Base-by-base conservation (phyloP, 2,888 invertebrate species). In the Ochropacha duplaris region DNA sequence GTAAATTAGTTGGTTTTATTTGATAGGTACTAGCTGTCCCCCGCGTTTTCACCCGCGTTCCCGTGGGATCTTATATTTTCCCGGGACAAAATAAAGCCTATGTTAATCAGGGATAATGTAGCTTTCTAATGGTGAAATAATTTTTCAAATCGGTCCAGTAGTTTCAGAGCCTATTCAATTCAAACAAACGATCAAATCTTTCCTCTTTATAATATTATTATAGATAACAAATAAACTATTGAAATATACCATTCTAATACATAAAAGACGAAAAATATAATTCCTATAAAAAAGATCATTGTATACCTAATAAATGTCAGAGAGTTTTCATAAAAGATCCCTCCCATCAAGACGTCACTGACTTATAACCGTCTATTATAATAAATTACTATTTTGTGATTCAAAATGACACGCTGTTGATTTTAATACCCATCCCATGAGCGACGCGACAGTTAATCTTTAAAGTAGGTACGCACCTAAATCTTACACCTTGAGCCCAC, bases 291-390 rank as follows among this genome's bases (percentile, higher is more conserved):
- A n/a, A 36, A 2, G 6, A n/a, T 5, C 8, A 39, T 39, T 14
- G 6, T 3, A 44, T 44, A 4, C 14, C 9, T 16, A 16, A 39
- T 39, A n/a, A 36, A 36, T 36, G 2, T 39, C n/a, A 39, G 39
- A 16, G 3, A 16, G 2, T 1, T 16, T 16, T n/a, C 3, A 39
- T n/a, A 34, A 16, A 39, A 39, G 6, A 39, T 39, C 39, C 36
- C 36, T 36, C 16, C 19, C 44, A 44, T 44, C 44, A 44, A 44
- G 6, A 16, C 44, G 19, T 19, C 44, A 44, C 44, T n/a, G 44
- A 44, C 44, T 44, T 44, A 44, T 31, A 44, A 44, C 44, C 44
- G 44, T 44, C 44, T 44, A 44, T 44, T 19, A 44, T 44, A 44
- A 44, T 44, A 44, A 44, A 44, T 44, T n/a, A n/a, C 16, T 44